A percentile compares a stretch with the other conserved stretches of the same genome.
Conservation (phyloP, 2,888 invertebrate species). For the Macrophya annulata region DNA sequence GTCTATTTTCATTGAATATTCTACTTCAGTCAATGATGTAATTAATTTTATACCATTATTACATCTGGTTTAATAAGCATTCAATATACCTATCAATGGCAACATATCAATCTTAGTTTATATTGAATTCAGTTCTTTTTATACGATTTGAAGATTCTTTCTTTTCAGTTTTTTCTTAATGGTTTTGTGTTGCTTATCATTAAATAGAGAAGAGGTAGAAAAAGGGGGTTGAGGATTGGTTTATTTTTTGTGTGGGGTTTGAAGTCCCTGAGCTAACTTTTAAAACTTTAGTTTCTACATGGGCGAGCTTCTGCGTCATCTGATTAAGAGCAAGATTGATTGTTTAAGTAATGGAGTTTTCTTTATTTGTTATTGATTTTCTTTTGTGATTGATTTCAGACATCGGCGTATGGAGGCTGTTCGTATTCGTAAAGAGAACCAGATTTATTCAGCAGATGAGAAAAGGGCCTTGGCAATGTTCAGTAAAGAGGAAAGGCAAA, state of each 20-base stretch:
- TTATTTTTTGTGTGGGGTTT: background rate
- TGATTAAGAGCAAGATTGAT: background rate
- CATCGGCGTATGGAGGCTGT: constrained; percentile 99
- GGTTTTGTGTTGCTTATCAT: background rate
- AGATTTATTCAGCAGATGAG: constrained; percentile 99
- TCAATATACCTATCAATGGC: background rate
- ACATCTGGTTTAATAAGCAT: background rate
- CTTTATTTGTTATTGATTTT: background rate
- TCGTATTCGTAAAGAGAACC: constrained; percentile 99
- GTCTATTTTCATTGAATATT: background rate
- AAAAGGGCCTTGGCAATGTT: constrained; percentile 99
- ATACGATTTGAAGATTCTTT: no score
- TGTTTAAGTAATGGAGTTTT: background rate
- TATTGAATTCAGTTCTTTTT: background rate
- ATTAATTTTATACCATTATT: background rate
- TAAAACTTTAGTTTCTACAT: background rate
- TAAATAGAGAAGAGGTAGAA: background rate
- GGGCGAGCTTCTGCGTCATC: background rate
- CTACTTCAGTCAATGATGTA: background rate
- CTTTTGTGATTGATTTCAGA: constrained; percentile 75
- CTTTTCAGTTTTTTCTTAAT: background rate
- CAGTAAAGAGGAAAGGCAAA: constrained; percentile 98
- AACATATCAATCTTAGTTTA: background rate
- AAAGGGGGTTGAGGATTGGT: background rate
- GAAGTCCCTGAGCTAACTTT: background rate